Base-by-base conservation (phyloP, 2,113 vertebrate species). In the Ariopsis seemanni region DNA sequence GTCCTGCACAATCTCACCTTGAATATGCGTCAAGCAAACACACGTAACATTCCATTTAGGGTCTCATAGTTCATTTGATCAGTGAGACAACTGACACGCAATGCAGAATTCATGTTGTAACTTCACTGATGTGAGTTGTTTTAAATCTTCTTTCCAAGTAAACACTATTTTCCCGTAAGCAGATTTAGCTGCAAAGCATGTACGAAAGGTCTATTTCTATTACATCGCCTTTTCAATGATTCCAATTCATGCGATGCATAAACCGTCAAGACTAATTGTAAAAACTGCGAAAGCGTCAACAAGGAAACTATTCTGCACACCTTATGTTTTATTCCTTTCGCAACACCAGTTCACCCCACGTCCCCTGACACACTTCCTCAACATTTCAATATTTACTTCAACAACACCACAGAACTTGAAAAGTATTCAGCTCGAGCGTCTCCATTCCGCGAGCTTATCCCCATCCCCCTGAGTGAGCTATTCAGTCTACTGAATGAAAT, bases 401-500 rank as follows among this genome's bases (percentile, higher is more conserved):
- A 69, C 75, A 90, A 74, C 83, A 78, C 25, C 80, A 57, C 57
- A 55, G 58, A 78, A 86, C 42, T 88, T 75, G 27, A 89, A 52
- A 83, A 42, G 34, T 62, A 84, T 89, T 88, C 65, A 84, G 65
- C 79, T 91, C 22, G 14, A 69, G 87, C 82, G 88, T 74, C 85
- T 90, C 82, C 58, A 74, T 88, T 83, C 83, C 52, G 52, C 34
- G 27, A 83, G 84, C 86, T 84, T 86, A 89, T 84, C 77, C 83
- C 42, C 42, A 12, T 85, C 89, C 89, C 90, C 90, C 86, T 63
- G 81, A 90, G 88, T 78, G 86, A 95, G 94, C 93, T 94, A 95
- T 95, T 96, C 93, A 93, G 95, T 95, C 94, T 95, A 94, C 94
- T 95, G 94, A 94, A 92, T 96, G 94, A 96, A 95, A 95, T 96